A percentile compares a stretch with the other conserved stretches of the same genome.
These are phyloP conservation scores for Schizopygopsis malacanthus DNA, from an alignment of 2,797 vertebrate genomes.

Conservation along the genomic window DNA sequence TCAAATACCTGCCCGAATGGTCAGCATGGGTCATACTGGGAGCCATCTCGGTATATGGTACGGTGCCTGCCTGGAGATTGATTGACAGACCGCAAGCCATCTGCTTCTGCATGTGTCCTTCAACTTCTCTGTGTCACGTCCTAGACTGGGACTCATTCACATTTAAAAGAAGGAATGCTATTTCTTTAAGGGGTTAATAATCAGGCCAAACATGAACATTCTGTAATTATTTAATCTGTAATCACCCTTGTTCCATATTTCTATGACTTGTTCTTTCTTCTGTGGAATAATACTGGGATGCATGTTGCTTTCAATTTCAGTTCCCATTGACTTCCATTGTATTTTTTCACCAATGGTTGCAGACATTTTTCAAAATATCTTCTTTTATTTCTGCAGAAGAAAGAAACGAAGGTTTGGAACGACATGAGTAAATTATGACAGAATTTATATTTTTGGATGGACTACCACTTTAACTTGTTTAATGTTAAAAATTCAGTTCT, in stretches of 20 bases:
- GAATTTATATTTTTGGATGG: neutral
- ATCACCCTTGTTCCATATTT: neutral
- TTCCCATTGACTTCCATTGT: neutral
- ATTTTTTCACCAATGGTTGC: neutral
- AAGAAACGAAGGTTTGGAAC: neutral
- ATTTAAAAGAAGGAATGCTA: neutral
- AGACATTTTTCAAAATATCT: neutral
- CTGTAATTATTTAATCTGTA: neutral
- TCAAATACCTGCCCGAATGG: conserved; percentile 96
- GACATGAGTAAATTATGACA: no score
- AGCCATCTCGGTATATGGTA: conserved; percentile 94
- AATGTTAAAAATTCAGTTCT: neutral
- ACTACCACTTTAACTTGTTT: neutral
- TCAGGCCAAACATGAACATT: neutral
- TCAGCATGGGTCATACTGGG: conserved; percentile 96
- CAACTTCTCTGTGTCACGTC: neutral
- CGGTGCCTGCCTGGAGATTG: conserved; percentile 42
- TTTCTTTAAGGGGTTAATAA: neutral
- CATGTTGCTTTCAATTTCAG: neutral
- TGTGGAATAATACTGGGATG: neutral
- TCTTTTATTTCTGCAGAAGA: neutral
- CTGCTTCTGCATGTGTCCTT: neutral
- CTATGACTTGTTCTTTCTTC: neutral
- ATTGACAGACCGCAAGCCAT: neutral
- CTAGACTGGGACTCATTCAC: neutral